phyloP scores from a whole-genome alignment of 2,113 vertebrate species.

The Tachuris rubrigastra region DNA sequence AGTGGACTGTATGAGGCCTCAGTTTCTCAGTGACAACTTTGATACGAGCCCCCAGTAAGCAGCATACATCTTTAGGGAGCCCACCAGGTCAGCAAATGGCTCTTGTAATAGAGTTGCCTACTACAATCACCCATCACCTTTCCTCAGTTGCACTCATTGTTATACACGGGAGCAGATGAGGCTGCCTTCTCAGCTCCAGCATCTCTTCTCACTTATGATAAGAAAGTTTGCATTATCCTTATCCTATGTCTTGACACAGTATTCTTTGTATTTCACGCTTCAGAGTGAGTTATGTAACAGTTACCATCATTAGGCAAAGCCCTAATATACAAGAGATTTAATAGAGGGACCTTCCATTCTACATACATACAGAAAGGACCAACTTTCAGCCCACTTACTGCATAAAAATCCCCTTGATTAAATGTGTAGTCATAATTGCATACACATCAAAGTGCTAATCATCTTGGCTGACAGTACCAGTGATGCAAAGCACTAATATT shows the following conservation, averaged over 20 bases:
- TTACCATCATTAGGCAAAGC: background rate
- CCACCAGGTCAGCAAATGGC: background rate
- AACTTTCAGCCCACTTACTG: background rate
- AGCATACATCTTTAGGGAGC: background rate
- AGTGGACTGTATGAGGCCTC: too few species aligned
- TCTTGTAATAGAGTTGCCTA: background rate
- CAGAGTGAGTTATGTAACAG: background rate
- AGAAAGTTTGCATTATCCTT: background rate
- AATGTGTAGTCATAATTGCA: constrained; percentile 36
- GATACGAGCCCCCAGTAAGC: background rate
- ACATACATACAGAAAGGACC: background rate
- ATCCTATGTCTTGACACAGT: background rate
- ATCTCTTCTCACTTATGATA: background rate
- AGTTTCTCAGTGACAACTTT: background rate
- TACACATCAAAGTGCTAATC: constrained; percentile 56
- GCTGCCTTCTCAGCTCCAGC: background rate
- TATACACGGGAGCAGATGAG: background rate
- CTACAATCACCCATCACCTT: background rate
- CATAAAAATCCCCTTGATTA: constrained; percentile 29
- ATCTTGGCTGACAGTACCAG: constrained; percentile 23
- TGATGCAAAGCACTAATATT: constrained; percentile 38
- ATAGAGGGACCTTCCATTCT: background rate
- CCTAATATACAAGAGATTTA: background rate
- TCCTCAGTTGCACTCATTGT: background rate
- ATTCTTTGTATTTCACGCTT: background rate